A percentile compares a stretch with the other conserved stretches of the same genome.
Evolutionary conservation across 2,888 invertebrate species (phyloP).

Genomic region (Dorcus hopei): DNA sequence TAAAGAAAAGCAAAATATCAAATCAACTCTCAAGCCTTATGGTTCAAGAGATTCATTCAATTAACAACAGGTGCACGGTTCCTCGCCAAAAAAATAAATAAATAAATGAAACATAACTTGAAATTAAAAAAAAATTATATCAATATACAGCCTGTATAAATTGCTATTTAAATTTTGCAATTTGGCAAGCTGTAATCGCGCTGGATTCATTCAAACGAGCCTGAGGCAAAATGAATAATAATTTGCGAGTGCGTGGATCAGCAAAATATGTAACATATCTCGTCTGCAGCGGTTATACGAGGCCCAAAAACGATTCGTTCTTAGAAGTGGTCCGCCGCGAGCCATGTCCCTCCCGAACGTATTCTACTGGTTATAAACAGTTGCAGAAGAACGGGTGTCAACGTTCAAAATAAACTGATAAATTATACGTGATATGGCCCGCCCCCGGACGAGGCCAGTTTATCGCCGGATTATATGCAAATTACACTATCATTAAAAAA

Average conservation of each 20-base stretch:
- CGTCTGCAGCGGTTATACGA: background rate
- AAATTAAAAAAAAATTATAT: too few relatives aligned
- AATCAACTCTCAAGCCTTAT: too few relatives aligned
- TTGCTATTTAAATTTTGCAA: background rate
- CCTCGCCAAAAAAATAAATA: too few relatives aligned
- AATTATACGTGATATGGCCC: conserved; percentile 12
- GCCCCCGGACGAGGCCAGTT: background rate
- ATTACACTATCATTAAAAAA: conserved; percentile 5
- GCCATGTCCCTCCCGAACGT: background rate
- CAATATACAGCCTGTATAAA: too few relatives aligned
- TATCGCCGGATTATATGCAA: background rate
- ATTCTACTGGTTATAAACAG: conserved; percentile 13
- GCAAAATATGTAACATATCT: background rate
- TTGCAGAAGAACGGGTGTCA: conserved; percentile 20
- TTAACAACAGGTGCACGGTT: too few relatives aligned
- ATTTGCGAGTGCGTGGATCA: conserved; percentile 3
- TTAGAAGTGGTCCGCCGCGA: background rate
- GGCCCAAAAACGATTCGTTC: background rate
- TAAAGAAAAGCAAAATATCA: too few relatives aligned
- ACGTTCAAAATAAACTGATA: conserved; percentile 23
- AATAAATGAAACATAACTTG: too few relatives aligned
- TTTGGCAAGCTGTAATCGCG: background rate
- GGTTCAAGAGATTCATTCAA: too few relatives aligned
- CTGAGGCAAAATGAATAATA: background rate
- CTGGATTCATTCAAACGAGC: background rate